Base-by-base conservation (phyloP, 2,113 vertebrate genomes). In the Abramis brama region DNA sequence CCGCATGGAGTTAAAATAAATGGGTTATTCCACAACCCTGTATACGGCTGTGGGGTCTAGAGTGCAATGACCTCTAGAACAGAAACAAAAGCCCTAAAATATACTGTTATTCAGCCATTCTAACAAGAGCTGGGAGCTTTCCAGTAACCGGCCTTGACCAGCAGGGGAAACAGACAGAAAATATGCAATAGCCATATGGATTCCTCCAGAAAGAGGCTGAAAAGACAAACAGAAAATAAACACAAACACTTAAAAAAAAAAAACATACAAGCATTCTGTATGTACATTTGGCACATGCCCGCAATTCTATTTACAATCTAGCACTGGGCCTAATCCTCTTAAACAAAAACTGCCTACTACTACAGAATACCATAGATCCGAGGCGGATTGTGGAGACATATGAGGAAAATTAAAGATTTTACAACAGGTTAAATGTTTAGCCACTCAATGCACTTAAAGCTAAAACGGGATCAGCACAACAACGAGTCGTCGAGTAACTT, bases 121-220 rank as follows among this genome's bases (percentile, higher is more conserved):
- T 73, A 77, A 66, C 86, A 83, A 47, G 6, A 27, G 81, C 84
- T 78, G 71, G 74, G 93, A 92, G 75, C 71, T 55, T 94, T 94
- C 91, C 86, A 90, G 92, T 57, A 88, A 80, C 79, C 77, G 11
- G 30, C 85, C 86, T 85, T 84, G 78, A 11, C 79, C 27, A 79
- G 47, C 71, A 79, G 86, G 45, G 86, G 64, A 86, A 30, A 59
- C 75, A 83, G 50, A n/a, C 30, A 52, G 84, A 89, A 88, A 87
- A 90, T 79, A 77, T 87, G 89, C 52, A 89, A 91, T 82, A 17
- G 83, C 71, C 85, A 74, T 57, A 80, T 45, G 55, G 88, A 89
- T 86, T 86, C 82, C 93, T 93, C 91, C 88, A 50, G 19, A 80
- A 57, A 75, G 66, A 83, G 74, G 15, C 9, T 23, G 30, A 21